Evolutionary conservation across 2,797 vertebrate species (phyloP), one percentile per base, ranked within the genome.

Genomic region (Apodemus agrarius): DNA sequence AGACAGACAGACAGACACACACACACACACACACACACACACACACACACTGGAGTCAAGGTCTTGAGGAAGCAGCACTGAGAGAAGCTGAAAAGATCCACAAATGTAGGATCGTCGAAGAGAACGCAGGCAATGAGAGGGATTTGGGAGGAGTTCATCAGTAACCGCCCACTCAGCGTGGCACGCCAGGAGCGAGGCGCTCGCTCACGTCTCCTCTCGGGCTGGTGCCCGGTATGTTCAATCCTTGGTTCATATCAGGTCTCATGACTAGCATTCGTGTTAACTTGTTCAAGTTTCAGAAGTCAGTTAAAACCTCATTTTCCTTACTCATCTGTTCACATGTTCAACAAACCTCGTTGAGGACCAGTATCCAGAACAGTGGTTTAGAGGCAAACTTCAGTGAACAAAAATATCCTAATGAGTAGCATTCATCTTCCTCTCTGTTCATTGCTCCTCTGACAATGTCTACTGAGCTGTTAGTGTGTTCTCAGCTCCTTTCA

Each of bases 271-370:
- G 46, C 31, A 74, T 91, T 89, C 96, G 54, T 84, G 37, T 79
- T 93, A 90, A 89, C 65, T n/a, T 93, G 65, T 14, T 83, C 46
- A 67, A 2, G 26, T 97, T 96, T 63, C n/a, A 83, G 57, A 91
- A 40, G 78, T 88, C 19, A 9, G 1, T 81, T 94, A 29, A 75
- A 31, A 43, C 57, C 49, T 67, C 79, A 0, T 95, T 94, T 96
- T 29, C 75, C 80, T 81, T 82, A 40, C 84, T 78, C 65, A 82
- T 67, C 75, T 69, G 43, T 26, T 24, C 6, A 74, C 65, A 90
- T 31, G 82, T 34, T 89, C 65, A 57, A 43, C 85, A 76, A 83
- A 54, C 26, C 40, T 24, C 67, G 10, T 17, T 79, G 59, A 91
- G 61, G 22, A 61, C 63, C 34, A 54, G 49, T 49, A 74, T 80